Evolutionary conservation across 1,140 invertebrate genomes (phyloP), one percentile per base, ranked within the genome.

Genomic region (Rhopalosiphum padi): DNA sequence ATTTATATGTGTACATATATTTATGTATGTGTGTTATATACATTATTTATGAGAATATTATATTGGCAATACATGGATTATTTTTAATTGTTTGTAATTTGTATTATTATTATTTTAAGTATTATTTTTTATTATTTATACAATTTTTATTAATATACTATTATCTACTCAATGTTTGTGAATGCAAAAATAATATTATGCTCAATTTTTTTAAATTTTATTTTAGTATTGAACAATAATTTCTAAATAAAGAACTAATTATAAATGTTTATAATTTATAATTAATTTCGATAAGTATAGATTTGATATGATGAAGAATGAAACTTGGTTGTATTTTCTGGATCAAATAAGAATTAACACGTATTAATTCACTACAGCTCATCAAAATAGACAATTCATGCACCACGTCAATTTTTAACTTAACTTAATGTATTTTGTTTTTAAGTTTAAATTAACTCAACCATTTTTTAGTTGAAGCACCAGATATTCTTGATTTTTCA

Each of bases 21-120:
- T 60, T 90, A 23, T 90, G 25, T 41, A 53, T 90, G n/a, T 60
- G 8, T 90, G 89, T 90, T 68, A 25, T 68, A 90, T 90, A 90
- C 89, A 90, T 90, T 90, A 90, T 90, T 90, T 90, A 90, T 90
- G 89, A 90, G 89, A 55, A 90, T 90, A 90, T 90, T 90, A 68
- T 90, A 43, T 90, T 90, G 89, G 41, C 53, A n/a, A 41, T 25
- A 90, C 21, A 43, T 68, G 53, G 22, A 2, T 43, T 60, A 90
- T 90, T 51, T 51, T 48, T 48, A 48, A 87, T 87, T 48, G 11
- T 86, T 46, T 86, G 41, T 86, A 8, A n/a, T 86, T 86, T 46
- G 11, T 41, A 30, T 86, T 77, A 77, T 77, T 77, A 18, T 77
- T 18, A 18, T 77, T 53, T n/a, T 77, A 18, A n/a, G 60, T 77